A percentile compares a stretch with the other conserved stretches of the same genome.
These are phyloP conservation scores for Prietella phreatophila DNA, from an alignment of 2,113 vertebrate species.

Conservation along the genomic window DNA sequence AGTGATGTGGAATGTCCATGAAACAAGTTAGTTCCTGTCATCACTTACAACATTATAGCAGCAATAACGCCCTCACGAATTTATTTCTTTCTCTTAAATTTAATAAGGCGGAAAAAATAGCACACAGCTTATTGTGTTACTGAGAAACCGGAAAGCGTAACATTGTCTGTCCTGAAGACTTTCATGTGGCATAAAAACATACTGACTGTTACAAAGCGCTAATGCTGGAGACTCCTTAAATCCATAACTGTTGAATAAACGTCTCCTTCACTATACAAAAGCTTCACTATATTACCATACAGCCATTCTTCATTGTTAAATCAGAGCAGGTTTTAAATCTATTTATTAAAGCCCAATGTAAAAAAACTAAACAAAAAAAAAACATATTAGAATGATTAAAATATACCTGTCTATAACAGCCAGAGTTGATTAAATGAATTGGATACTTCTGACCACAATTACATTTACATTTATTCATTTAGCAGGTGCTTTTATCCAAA, in stretches of 20 bases:
- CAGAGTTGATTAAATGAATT: not conserved
- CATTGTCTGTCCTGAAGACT: not conserved
- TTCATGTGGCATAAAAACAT: not conserved
- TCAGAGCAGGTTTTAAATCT: no score
- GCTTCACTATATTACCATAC: not conserved
- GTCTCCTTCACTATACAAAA: not conserved
- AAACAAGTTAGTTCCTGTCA: not conserved
- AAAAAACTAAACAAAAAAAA: no score
- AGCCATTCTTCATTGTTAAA: no score
- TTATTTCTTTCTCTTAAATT: no score
- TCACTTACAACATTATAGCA: not conserved
- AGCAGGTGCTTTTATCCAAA: no score
- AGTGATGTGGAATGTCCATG: not conserved
- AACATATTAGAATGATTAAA: not conserved
- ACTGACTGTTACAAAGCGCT: not conserved
- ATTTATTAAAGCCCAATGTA: no score
- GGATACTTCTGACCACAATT: not conserved
- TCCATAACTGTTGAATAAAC: not conserved
- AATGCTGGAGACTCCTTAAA: not conserved
- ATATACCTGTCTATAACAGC: not conserved
- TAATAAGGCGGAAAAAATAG: no score
- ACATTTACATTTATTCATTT: no score
- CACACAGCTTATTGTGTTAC: not conserved
- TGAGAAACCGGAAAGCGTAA: not conserved
- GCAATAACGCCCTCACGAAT: not conserved